Percentiles rank a stretch among this genome's conserved stretches.
Evolutionary conservation across 2,888 invertebrate species (phyloP).

Genomic region (Macaria notata): DNA sequence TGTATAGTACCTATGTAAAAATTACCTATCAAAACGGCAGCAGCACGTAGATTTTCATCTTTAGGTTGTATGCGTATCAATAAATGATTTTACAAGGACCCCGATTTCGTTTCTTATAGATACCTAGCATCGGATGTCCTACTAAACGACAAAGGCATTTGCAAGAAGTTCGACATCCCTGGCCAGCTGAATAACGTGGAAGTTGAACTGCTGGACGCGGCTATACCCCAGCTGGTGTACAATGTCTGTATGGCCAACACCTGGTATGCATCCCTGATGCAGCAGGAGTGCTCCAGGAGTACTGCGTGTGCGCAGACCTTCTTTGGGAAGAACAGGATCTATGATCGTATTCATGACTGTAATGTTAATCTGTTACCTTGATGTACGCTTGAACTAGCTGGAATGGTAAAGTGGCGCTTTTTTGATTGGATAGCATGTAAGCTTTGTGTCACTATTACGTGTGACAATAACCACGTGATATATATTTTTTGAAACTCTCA

Average conservation of each 20-base stretch:
- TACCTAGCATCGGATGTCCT: conserved; percentile 51
- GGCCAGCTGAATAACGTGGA: conserved; percentile 45
- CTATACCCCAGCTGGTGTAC: conserved; percentile 35
- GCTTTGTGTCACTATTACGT: too few species aligned
- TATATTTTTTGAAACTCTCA: too few species aligned
- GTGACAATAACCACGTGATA: too few species aligned
- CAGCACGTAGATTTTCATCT: too few species aligned
- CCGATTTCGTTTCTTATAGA: conserved; percentile 35
- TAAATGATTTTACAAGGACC: too few species aligned
- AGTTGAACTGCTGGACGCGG: conserved; percentile 44
- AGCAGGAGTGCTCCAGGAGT: conserved; percentile 22
- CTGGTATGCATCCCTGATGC: conserved; percentile 42
- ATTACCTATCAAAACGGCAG: too few species aligned
- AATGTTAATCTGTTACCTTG: background rate
- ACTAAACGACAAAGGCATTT: conserved; percentile 55
- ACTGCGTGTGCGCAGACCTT: conserved; percentile 35
- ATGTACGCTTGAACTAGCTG: background rate
- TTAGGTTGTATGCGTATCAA: too few species aligned
- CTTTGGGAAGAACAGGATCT: conserved; percentile 38
- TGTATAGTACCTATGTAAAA: too few species aligned
- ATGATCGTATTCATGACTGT: conserved; percentile 39
- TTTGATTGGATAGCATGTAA: too few species aligned
- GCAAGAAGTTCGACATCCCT: conserved; percentile 53
- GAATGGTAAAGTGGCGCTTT: too few species aligned
- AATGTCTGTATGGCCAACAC: conserved; percentile 42